Conservation (phyloP, 2,113 vertebrate species). For the Nycticorax nycticorax region DNA sequence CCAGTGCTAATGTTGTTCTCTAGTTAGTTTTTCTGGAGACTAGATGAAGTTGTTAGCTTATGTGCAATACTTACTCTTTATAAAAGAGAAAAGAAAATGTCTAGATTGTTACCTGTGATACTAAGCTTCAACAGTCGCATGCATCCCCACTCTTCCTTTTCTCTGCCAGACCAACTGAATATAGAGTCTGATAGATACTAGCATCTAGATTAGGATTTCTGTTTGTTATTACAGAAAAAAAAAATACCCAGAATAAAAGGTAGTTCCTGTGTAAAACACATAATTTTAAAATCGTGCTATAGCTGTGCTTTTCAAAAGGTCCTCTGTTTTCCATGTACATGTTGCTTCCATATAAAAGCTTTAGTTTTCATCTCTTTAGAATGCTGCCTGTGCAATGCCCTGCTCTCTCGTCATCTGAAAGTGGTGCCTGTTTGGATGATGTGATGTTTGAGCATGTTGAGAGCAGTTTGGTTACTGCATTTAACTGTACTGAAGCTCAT, state of each 20-base stretch:
- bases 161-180: not conserved
- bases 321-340: not conserved
- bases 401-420: not conserved
- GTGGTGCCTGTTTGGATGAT: not conserved
- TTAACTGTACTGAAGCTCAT: not conserved
- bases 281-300: not conserved
- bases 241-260: not conserved
- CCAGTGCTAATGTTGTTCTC: not conserved
- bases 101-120: not conserved
- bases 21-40: not conserved
- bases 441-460: not conserved
- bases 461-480: not conserved
- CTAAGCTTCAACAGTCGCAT: not conserved
- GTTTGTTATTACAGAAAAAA: not conserved
- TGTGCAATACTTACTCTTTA: not conserved
- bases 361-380: not conserved
- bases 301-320: not conserved
- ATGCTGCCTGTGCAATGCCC: not conserved
- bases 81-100: not conserved
- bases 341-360: not conserved
- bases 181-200: not conserved
- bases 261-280: not conserved
- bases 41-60: not conserved
- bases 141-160: not conserved
- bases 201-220: not conserved